Percentiles rank a stretch among this genome's conserved stretches.
Conservation (phyloP, 2,113 vertebrate genomes). For the Cheirogaleus medius region DNA sequence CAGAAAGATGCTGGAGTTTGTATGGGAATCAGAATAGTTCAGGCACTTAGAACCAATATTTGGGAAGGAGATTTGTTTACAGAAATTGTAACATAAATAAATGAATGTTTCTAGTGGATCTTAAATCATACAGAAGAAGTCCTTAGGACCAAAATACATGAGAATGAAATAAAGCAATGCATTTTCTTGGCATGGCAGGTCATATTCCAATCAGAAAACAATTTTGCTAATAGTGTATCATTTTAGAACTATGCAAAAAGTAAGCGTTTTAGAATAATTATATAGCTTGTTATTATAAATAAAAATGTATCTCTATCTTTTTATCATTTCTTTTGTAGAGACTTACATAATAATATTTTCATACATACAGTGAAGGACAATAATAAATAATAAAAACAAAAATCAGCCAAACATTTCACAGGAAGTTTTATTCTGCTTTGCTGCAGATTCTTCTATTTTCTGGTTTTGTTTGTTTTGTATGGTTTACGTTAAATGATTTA, state of each 20-base stretch:
- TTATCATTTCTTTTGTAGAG: neutral
- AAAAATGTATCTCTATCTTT: neutral
- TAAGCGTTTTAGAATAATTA: slow-evolving; percentile 4
- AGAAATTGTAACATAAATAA: neutral
- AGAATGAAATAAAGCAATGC: neutral
- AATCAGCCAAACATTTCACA: neutral
- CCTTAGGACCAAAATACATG: slow-evolving; percentile 3
- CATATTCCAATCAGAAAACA: neutral
- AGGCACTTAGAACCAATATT: neutral
- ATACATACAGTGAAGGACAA: neutral
- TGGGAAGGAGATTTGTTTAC: neutral
- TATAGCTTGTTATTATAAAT: neutral
- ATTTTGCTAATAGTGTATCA: neutral
- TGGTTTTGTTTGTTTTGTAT: neutral
- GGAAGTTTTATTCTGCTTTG: neutral
- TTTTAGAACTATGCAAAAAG: neutral
- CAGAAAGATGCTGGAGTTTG: neutral
- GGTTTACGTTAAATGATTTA: neutral
- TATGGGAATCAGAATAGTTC: neutral
- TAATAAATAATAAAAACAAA: neutral
- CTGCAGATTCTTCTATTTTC: neutral
- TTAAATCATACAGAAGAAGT: neutral
- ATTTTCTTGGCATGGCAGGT: neutral
- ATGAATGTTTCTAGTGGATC: neutral
- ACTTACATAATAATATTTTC: neutral